Evolutionary conservation across 2,113 vertebrate genomes (phyloP).

Genomic region (Eira barbara): DNA sequence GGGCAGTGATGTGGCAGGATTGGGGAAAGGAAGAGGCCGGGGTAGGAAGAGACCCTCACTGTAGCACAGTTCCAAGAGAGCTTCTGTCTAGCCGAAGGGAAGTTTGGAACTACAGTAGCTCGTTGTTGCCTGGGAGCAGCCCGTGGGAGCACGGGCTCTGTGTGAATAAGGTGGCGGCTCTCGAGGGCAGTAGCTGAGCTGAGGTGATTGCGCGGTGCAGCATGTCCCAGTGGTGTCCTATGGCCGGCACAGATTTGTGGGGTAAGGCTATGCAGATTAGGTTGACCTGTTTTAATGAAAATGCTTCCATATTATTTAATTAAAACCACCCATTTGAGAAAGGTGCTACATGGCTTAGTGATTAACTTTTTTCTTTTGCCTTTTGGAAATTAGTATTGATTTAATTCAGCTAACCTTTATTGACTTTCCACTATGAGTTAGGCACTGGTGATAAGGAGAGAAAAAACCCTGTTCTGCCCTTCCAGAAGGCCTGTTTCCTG

Average conservation of each 20-base stretch:
- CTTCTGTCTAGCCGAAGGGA: not conserved
- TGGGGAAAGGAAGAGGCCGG: not conserved
- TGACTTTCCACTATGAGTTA: not conserved
- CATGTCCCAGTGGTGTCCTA: not conserved
- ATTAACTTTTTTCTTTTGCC: conserved; percentile 3
- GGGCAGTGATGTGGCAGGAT: not conserved
- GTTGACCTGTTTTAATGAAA: not conserved
- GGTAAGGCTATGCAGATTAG: not conserved
- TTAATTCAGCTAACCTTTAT: not conserved
- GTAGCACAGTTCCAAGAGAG: not conserved
- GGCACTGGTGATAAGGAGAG: not conserved
- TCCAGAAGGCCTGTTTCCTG: not conserved
- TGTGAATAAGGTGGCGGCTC: not conserved
- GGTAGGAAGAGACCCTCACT: not conserved
- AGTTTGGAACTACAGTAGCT: not conserved
- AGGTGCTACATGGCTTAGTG: not conserved
- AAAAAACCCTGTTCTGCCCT: not conserved
- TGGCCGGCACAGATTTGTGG: not conserved
- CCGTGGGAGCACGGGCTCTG: not conserved
- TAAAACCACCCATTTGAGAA: not conserved
- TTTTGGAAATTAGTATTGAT: conserved; percentile 16
- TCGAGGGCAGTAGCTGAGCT: not conserved
- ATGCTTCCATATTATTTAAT: not conserved
- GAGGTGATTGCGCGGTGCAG: not conserved
- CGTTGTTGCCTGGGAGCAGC: not conserved